phyloP scores from a whole-genome alignment of 2,797 vertebrate species.

The Lycodopsis pacificus region DNA sequence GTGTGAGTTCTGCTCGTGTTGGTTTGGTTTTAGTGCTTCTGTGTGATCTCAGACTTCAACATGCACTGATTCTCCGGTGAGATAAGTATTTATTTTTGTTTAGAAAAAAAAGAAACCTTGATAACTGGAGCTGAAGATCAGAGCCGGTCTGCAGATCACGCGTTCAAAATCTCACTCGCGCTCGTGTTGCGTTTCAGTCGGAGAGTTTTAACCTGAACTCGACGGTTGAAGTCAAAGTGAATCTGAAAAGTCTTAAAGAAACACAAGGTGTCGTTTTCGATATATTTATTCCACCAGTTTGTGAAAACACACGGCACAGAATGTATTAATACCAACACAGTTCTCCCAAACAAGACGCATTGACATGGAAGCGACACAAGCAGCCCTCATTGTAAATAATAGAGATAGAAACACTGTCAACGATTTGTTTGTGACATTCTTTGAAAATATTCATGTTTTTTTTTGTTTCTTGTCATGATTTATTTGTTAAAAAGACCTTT shows the following conservation, averaged over 20 bases:
- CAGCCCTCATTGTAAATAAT: conserved; percentile 58
- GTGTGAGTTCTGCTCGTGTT: neutral
- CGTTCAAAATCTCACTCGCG: neutral
- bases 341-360: neutral
- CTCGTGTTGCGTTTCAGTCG: neutral
- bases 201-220: neutral
- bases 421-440: conserved; percentile 4
- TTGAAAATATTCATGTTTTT: conserved; percentile 28
- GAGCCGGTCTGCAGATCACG: conserved; percentile 42
- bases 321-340: conserved; percentile 21
- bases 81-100: conserved; percentile 73
- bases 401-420: conserved; percentile 35
- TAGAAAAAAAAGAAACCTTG: conserved; percentile 8
- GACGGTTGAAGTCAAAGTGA: neutral
- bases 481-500: conserved; percentile 30
- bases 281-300: neutral
- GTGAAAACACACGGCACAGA: conserved; percentile 1
- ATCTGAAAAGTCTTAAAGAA: neutral
- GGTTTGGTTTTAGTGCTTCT: neutral
- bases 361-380: neutral
- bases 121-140: conserved; percentile 55
- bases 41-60: conserved; percentile 41
- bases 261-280: neutral
- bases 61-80: conserved; percentile 66
- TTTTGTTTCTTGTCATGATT: conserved; percentile 42